Base-by-base conservation (phyloP, 1,140 invertebrate species). In the Orius laevigatus region DNA sequence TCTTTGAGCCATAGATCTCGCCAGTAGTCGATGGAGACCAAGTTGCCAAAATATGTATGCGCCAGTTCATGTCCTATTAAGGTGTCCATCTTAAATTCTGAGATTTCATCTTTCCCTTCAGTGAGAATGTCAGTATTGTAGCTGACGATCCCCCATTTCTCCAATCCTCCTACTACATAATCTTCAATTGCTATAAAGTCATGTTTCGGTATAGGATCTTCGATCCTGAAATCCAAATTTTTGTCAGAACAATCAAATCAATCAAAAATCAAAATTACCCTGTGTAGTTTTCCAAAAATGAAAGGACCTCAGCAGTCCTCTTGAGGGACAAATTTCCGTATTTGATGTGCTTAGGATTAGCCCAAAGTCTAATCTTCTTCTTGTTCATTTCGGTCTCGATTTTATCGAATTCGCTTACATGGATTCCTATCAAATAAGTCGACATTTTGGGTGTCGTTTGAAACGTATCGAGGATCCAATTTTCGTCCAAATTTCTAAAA, bases 81-180 rank as follows among this genome's bases (percentile, higher is more conserved):
- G 1, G 60, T 59, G 1, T n/a, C n/a, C n/a, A n/a, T n/a, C n/a
- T n/a, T n/a, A n/a, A n/a, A n/a, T n/a, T n/a, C n/a, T n/a, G n/a
- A n/a, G n/a, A n/a, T n/a, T n/a, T n/a, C n/a, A n/a, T n/a, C n/a
- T n/a, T n/a, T n/a, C n/a, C n/a, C n/a, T n/a, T n/a, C n/a, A n/a
- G n/a, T n/a, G n/a, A n/a, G n/a, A n/a, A n/a, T n/a, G n/a, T n/a
- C n/a, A n/a, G n/a, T n/a, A n/a, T 72, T 64, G 51, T 73, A 78
- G 2, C 70, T 73, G 1, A 77, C 66, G 0, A 79, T 59, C 6
- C 76, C 76, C 76, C 82, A 89, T 63, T 88, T 85, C 60, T 88
- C 84, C 81, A 89, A 86, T 16, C 84, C 88, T 19, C 80, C 84
- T 0, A 83, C 76, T 1, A 70, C 67, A 64, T 91, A 92, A 52